Evolutionary conservation across 2,113 vertebrate species (phyloP).

Genomic region (Hiodon tergisus): DNA sequence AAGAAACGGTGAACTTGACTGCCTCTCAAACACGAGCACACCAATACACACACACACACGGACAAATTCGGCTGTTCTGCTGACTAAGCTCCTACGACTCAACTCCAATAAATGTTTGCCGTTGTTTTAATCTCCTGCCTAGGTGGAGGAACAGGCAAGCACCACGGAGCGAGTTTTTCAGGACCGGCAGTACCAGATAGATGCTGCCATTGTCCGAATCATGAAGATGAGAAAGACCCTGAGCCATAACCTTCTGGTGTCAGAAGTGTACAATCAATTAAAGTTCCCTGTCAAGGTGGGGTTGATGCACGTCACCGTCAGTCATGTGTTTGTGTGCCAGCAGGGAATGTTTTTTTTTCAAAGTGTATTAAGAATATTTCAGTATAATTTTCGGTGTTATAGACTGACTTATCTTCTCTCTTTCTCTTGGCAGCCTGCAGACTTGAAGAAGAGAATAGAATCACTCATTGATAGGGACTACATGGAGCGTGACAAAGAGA

Average conservation of each 20-base stretch:
- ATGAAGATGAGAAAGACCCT: constrained; percentile 99
- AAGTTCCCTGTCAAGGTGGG: constrained; percentile 98
- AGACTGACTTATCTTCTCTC: constrained; percentile 15
- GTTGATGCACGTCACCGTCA: no score
- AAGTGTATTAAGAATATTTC: no score
- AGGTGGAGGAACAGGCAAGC: constrained; percentile 98
- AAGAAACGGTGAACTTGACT: constrained; percentile 83
- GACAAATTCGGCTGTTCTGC: background rate
- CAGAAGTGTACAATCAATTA: constrained; percentile 98
- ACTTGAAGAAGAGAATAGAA: constrained; percentile 99
- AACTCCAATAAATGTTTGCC: no score
- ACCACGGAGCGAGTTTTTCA: constrained; percentile 97
- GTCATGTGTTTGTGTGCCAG: no score
- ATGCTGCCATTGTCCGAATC: constrained; percentile 94
- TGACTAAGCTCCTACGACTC: no score
- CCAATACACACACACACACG: background rate
- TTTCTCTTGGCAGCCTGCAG: constrained; percentile 81
- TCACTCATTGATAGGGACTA: constrained; percentile 99
- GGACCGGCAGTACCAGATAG: constrained; percentile 97
- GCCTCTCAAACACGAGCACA: background rate
- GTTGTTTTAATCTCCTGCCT: background rate
- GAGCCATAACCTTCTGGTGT: constrained; percentile 95
- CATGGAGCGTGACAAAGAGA: constrained; percentile 99
- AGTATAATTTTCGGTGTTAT: no score
- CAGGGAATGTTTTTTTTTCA: no score